Conservation (phyloP, 2,888 invertebrate species). For the Andrena trimmerana region DNA sequence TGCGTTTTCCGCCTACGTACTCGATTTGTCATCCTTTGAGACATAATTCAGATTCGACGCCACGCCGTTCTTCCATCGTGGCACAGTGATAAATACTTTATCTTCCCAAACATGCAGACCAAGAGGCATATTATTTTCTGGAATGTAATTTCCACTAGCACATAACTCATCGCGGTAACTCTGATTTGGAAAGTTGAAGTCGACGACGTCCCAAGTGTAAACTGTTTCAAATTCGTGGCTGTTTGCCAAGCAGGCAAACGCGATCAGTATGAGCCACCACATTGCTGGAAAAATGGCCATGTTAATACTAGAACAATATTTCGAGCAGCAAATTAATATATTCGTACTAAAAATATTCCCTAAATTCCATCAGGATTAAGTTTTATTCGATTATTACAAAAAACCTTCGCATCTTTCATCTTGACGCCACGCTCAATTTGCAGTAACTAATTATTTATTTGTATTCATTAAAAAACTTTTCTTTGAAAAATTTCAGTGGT, state of each 20-base stretch:
- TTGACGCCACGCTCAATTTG: no score
- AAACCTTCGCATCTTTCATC: no score
- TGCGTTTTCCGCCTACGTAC: conserved; percentile 20
- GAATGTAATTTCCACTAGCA: conserved; percentile 88
- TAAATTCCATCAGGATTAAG: no score
- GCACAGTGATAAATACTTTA: conserved; percentile 90
- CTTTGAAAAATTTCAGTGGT: no score
- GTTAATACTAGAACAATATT: neutral
- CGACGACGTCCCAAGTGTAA: conserved; percentile 79
- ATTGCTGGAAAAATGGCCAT: conserved; percentile 61
- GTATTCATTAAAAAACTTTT: no score
- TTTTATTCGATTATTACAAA: no score
- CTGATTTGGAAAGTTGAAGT: conserved; percentile 80
- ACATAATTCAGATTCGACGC: conserved; percentile 88
- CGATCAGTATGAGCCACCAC: conserved; percentile 70
- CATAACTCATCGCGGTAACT: conserved; percentile 80
- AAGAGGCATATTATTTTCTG: conserved; percentile 90
- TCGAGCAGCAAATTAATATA: neutral
- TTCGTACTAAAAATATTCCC: neutral
- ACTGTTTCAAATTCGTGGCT: conserved; percentile 74
- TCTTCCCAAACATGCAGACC: conserved; percentile 89
- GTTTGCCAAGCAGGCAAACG: conserved; percentile 67
- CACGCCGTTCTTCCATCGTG: conserved; percentile 89
- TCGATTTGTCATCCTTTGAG: conserved; percentile 79
- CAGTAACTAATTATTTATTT: no score